Evolutionary conservation across 2,797 vertebrate genomes (phyloP), one percentile per base, ranked within the genome.

Genomic region (Pristis pectinata): DNA sequence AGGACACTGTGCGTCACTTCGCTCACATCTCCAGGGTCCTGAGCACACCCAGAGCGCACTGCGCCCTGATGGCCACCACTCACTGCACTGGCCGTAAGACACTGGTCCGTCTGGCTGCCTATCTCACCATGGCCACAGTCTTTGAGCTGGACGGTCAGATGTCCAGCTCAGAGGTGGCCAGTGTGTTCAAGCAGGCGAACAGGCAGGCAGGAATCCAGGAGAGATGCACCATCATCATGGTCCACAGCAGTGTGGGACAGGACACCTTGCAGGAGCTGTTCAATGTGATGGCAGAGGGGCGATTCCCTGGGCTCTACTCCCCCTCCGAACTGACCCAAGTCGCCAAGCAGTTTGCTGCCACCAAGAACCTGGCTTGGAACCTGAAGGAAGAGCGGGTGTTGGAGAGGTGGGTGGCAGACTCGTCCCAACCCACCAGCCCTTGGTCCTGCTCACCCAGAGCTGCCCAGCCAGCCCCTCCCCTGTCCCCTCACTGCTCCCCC

Each of bases 1-100:
- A 95, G 41, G 95, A 97, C 70, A 96, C 97, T 70, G 95, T 96
- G 61, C 95, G 94, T 53, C 98, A 98, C 9, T 96, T 98, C 94
- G 95, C 97, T 53, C 98, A 95, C 89, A 95, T 98, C 93, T 96
- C 97, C 95, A 97, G 98, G 17, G 96, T 96, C 56, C 95, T 98
- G 94, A 96, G 97, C 7, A 95, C 97, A 85, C 97, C 98, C 1
- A 96, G 95, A 80, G 97, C 97, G 95, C 98, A 99, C 0, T 97
- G 97, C 1, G 95, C 97, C 8, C 96, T 98, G 30, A 96, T 98
- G 0, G 95, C 97, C 27, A 95, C 96, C 5, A 76, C 92, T 74
- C 96, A 94, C n/a, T 96, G 97, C 95, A 98, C 97, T 0, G 98
- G 98, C 5, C 97, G 98, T 49, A 97, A 96, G 95, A 97, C 97